Percentiles rank a stretch among this genome's conserved stretches.
Evolutionary conservation across 2,113 vertebrate genomes (phyloP).

Genomic region (Carassius carassius): DNA sequence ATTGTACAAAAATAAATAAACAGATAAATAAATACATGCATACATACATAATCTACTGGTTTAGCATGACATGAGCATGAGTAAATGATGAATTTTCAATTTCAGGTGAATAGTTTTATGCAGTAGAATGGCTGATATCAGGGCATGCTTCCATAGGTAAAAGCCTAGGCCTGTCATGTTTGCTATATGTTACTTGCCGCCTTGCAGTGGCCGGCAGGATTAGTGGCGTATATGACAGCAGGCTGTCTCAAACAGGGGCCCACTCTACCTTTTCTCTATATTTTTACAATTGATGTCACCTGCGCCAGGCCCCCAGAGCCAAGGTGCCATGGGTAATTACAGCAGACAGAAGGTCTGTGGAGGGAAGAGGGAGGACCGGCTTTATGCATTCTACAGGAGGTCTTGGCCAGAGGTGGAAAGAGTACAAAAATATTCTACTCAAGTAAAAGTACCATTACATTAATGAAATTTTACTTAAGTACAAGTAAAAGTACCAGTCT

Average conservation of each 20-base stretch:
- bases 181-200: slow-evolving; percentile 54
- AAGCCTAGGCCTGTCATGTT: slow-evolving; percentile 38
- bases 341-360: slow-evolving; percentile 65
- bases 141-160: slow-evolving; percentile 39
- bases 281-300: slow-evolving; percentile 69
- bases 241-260: slow-evolving; percentile 54
- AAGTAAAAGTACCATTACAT: too few relatives aligned
- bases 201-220: slow-evolving; percentile 50
- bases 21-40: not conserved
- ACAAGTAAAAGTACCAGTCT: too few relatives aligned
- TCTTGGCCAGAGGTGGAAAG: too few relatives aligned
- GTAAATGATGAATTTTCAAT: not conserved
- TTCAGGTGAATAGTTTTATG: not conserved
- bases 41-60: not conserved
- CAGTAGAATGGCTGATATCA: slow-evolving; percentile 13
- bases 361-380: slow-evolving; percentile 61
- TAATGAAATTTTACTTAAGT: too few relatives aligned
- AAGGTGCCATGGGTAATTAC: slow-evolving; percentile 78
- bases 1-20: not conserved
- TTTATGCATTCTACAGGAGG: slow-evolving; percentile 63
- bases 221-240: slow-evolving; percentile 63
- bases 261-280: slow-evolving; percentile 55
- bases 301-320: slow-evolving; percentile 70
- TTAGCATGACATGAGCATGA: not conserved
- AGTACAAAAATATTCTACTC: too few relatives aligned